Evolutionary conservation across 1,140 invertebrate species (phyloP).

Genomic region (Bombus difficillimus): DNA sequence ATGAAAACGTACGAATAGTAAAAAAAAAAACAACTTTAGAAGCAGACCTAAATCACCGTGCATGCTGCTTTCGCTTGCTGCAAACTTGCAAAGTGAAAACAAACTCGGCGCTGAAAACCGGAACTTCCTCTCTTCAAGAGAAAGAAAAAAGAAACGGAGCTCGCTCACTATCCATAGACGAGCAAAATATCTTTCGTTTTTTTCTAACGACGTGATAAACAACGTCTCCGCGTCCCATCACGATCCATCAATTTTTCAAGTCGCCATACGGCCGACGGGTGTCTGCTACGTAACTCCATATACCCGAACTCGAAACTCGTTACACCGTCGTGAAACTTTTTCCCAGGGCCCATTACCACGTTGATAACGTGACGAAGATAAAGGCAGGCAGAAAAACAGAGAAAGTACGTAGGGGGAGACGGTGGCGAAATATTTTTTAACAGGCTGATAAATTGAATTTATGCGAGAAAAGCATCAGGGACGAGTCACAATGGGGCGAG

Average conservation of each 20-base stretch:
- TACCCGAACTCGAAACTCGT: not conserved
- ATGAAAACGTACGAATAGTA: no score
- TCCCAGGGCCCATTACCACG: not conserved
- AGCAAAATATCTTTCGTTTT: not conserved
- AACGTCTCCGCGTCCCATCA: not conserved
- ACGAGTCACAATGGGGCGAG: not conserved
- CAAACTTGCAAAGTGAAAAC: not conserved
- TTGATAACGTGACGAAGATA: not conserved
- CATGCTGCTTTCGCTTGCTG: no score
- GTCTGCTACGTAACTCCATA: not conserved
- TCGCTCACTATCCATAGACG: no score
- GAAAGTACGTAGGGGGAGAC: not conserved
- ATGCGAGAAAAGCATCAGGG: not conserved
- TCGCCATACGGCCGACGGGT: not conserved
- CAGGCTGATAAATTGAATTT: conserved; percentile 24
- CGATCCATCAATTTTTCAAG: conserved; percentile 18
- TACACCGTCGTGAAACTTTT: not conserved
- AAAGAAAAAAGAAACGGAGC: not conserved
- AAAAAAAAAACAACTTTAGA: not conserved
- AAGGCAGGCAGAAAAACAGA: not conserved
- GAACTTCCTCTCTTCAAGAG: not conserved
- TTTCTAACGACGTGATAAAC: conserved; percentile 5
- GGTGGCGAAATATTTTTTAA: conserved; percentile 9
- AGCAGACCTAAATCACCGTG: not conserved
- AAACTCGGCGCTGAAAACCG: not conserved